Conservation (phyloP, 2,888 invertebrate genomes). For the Nebria brevicollis region DNA sequence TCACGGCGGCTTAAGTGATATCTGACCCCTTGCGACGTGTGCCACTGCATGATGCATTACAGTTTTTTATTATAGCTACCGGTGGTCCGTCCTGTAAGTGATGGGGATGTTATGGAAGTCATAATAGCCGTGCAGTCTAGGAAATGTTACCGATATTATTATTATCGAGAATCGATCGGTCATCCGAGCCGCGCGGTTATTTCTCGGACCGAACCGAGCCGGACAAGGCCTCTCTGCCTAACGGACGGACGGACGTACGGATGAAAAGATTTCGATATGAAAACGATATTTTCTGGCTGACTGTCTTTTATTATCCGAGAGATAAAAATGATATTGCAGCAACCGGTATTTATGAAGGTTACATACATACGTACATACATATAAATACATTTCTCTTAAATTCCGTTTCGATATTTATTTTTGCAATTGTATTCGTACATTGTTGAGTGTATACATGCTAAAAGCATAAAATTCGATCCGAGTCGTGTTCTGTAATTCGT, state of each 20-base stretch:
- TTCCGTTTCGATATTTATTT: neutral
- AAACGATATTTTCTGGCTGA: slow-evolving; percentile 44
- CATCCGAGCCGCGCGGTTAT: slow-evolving; percentile 15
- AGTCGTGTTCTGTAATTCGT: neutral
- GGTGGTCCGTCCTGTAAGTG: slow-evolving; percentile 9
- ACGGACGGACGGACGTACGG: neutral
- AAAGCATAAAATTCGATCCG: neutral
- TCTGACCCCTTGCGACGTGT: slow-evolving; percentile 35
- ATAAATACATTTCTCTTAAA: neutral
- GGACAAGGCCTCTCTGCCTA: neutral
- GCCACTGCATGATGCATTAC: slow-evolving; percentile 46
- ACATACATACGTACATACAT: neutral
- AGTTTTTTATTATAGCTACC: slow-evolving; percentile 40
- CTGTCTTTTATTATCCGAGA: slow-evolving; percentile 40
- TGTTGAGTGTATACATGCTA: neutral
- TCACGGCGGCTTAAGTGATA: slow-evolving; percentile 46
- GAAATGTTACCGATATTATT: slow-evolving; percentile 37
- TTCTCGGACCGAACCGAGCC: neutral
- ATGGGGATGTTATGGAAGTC: slow-evolving; percentile 42
- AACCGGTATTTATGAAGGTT: neutral
- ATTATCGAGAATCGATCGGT: slow-evolving; percentile 46
- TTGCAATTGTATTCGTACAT: neutral
- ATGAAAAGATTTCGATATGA: slow-evolving; percentile 46
- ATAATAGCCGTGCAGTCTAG: slow-evolving; percentile 30
- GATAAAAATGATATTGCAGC: slow-evolving; percentile 43